phyloP scores from a whole-genome alignment of 2,797 vertebrate species.

The Enteromius unitaeniatus region DNA sequence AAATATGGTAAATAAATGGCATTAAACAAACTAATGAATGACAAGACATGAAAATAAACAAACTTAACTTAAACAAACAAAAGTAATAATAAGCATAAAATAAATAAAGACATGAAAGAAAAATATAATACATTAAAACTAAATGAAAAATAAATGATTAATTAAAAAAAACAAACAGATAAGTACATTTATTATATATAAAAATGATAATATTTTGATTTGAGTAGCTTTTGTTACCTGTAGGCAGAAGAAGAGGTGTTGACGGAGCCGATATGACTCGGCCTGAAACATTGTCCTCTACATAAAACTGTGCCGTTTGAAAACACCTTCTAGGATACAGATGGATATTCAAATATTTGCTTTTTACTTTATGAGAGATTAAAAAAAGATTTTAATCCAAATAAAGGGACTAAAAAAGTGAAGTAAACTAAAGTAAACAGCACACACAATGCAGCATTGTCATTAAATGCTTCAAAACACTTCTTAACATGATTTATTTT shows the following conservation, averaged over 20 bases:
- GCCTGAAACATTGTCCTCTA: conserved; percentile 89
- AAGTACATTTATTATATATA: no score
- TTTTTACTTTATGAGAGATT: background rate
- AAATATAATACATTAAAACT: background rate
- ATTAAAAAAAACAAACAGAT: background rate
- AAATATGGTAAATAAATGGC: background rate
- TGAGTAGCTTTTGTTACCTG: conserved; percentile 76
- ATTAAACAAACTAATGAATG: background rate
- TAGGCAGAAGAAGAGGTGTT: conserved; percentile 87
- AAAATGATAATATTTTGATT: background rate
- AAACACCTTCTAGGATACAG: conserved; percentile 88
- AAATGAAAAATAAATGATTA: background rate
- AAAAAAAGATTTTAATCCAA: background rate
- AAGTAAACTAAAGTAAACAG: background rate
- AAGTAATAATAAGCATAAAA: background rate
- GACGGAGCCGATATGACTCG: conserved; percentile 88
- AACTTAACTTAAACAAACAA: background rate
- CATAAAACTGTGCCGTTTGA: conserved; percentile 94
- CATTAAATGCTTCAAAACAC: background rate
- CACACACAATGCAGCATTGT: background rate
- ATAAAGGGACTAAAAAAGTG: no score
- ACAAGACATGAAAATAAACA: background rate
- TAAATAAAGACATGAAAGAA: background rate
- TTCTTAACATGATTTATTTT: background rate
- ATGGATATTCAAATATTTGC: background rate